Base-by-base conservation (phyloP, 2,113 vertebrate species). In the Panurus biarmicus region DNA sequence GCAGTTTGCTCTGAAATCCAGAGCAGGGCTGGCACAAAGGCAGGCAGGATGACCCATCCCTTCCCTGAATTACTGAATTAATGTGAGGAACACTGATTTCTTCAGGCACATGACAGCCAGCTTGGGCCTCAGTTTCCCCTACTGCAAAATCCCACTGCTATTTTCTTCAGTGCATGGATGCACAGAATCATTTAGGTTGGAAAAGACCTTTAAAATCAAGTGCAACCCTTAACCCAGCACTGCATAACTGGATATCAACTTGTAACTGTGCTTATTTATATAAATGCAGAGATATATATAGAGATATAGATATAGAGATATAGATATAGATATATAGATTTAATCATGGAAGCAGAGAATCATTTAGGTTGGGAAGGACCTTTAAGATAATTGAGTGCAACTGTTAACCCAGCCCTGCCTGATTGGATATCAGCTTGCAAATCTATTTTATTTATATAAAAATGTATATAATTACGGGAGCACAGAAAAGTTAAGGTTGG, bases 31-130 rank as follows among this genome's bases (percentile, higher is more conserved):
- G 61, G 66, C 42, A 36, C 3, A 2, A 11, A 22, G 44, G 76
- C 25, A 9, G 19, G 5, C 2, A 3, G 19, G 17, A 31, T 9
- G 14, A 10, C 3, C 17, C 6, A 1, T 4, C 20, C 60, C 51
- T 80, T 45, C 3, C 0, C 40, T 56, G 28, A 31, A 42, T 12
- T 14, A 28, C 5, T 3, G 31, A 57, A 53, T 50, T 35, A 9
- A 31, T 1, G 12, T 10, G n/a, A 40, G 40, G 45, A 53, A 6
- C 9, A 6, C 11, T 40, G 16, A 17, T 54, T 51, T 42, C 16
- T 58, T 33, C 79, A 58, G 61, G 44, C 19, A 11, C 61, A 5
- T 8, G 29, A 14, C 20, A 54, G 47, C 22, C 33, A 35, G 8
- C 9, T 29, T 2, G 21, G 75, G 80, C 77, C 91, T 91, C 91